Percentiles rank a stretch among this genome's conserved stretches.
These are phyloP conservation scores for Ceriagrion tenellum DNA, from an alignment of 2,888 invertebrate species.

Conservation along the genomic window DNA sequence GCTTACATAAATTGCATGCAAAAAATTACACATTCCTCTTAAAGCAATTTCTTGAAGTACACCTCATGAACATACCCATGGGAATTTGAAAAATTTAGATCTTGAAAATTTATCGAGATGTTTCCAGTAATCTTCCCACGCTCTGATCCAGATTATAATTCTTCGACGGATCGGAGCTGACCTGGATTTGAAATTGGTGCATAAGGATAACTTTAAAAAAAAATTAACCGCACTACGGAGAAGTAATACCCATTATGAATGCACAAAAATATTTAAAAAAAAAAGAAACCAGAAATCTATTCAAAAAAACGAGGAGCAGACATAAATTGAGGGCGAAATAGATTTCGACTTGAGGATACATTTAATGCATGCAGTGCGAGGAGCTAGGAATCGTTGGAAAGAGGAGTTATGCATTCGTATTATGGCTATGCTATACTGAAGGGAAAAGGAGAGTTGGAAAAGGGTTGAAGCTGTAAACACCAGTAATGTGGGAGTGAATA, in stretches of 20 bases:
- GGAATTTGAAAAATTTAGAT: too few relatives aligned
- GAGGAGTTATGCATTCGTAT: background rate
- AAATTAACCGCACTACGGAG: background rate
- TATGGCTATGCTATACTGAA: background rate
- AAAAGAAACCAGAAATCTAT: background rate
- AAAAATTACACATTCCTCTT: too few relatives aligned
- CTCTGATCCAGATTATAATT: background rate
- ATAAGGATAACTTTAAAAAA: background rate
- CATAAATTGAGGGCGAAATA: background rate
- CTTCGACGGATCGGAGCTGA: background rate
- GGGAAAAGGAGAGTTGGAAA: background rate
- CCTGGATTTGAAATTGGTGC: background rate
- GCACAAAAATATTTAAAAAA: background rate
- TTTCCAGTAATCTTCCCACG: background rate
- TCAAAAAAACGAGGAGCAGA: background rate
- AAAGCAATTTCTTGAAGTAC: too few relatives aligned
- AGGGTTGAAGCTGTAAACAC: background rate
- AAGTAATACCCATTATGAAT: background rate
- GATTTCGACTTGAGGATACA: background rate
- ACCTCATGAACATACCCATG: too few relatives aligned
- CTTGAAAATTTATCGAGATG: too few relatives aligned
- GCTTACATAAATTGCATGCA: too few relatives aligned
- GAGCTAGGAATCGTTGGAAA: background rate
- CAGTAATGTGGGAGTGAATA: background rate
- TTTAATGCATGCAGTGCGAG: background rate